These are phyloP conservation scores for Lycaena phlaeas DNA, from an alignment of 2,888 invertebrate species.

Conservation along the genomic window DNA sequence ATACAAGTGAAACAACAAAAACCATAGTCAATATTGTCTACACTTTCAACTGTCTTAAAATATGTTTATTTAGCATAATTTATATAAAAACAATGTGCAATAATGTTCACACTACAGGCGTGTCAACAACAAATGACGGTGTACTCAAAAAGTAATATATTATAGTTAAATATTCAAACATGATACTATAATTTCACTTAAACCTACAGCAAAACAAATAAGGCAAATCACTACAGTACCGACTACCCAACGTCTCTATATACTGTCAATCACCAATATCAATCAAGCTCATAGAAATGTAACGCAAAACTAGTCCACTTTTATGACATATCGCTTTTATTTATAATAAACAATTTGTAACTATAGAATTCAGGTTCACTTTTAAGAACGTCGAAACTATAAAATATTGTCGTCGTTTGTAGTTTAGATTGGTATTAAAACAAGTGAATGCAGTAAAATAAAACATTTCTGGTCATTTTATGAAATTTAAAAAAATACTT, in stretches of 20 bases:
- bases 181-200: constrained; percentile 56
- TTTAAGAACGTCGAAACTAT: too few species aligned
- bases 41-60: constrained; percentile 7
- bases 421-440: too few species aligned
- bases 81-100: constrained; percentile 7
- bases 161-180: constrained; percentile 29
- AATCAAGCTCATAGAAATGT: constrained; percentile 24
- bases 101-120: constrained; percentile 1
- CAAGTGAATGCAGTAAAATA: background rate
- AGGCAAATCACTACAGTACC: constrained; percentile 54
- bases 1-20: constrained; percentile 10
- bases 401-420: too few species aligned
- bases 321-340: background rate
- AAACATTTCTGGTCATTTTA: background rate
- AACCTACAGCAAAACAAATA: constrained; percentile 63
- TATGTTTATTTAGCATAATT: constrained; percentile 4
- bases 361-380: too few species aligned
- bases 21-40: constrained; percentile 6
- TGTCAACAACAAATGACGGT: constrained; percentile 4
- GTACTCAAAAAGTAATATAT: background rate
- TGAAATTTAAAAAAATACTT: background rate
- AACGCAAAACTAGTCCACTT: constrained; percentile 18
- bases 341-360: too few species aligned
- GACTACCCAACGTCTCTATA: constrained; percentile 41
- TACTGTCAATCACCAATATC: constrained; percentile 21